A percentile compares a stretch with the other conserved stretches of the same genome.
Conservation (phyloP, 2,113 vertebrate species). For the Rhinolophus ferrumequinum region DNA sequence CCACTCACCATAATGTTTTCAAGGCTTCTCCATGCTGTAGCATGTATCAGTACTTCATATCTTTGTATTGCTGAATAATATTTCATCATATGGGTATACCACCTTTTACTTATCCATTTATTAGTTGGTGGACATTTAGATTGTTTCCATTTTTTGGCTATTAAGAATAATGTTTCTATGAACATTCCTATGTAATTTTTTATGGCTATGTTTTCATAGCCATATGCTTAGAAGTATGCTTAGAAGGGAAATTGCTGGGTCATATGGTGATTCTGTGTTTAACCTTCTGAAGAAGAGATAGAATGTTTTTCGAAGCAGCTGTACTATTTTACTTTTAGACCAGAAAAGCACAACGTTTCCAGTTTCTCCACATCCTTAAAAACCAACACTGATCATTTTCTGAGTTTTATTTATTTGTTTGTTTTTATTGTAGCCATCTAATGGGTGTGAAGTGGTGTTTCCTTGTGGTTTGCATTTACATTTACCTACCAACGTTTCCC, state of each 20-base stretch:
- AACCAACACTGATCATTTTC: not conserved
- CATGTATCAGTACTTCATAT: not conserved
- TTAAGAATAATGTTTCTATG: not conserved
- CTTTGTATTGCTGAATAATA: not conserved
- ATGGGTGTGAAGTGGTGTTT: not conserved
- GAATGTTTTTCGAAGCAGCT: not conserved
- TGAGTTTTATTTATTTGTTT: not conserved
- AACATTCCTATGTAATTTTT: not conserved
- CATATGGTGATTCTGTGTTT: not conserved
- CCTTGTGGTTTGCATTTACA: not conserved
- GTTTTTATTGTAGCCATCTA: not conserved
- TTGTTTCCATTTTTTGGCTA: not conserved
- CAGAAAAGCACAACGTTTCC: not conserved
- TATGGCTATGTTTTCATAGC: not conserved
- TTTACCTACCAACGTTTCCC: not conserved
- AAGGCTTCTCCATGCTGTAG: not conserved
- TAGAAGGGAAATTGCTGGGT: not conserved
- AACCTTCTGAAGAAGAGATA: not conserved
- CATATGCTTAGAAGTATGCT: too few relatives aligned
- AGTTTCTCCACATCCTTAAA: not conserved
- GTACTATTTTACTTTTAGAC: not conserved
- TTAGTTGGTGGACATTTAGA: not conserved
- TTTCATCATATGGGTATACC: not conserved
- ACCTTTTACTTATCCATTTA: not conserved
- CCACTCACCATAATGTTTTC: not conserved